Base-by-base conservation (phyloP, 2,888 invertebrate species). In the Hartigia nigra region DNA sequence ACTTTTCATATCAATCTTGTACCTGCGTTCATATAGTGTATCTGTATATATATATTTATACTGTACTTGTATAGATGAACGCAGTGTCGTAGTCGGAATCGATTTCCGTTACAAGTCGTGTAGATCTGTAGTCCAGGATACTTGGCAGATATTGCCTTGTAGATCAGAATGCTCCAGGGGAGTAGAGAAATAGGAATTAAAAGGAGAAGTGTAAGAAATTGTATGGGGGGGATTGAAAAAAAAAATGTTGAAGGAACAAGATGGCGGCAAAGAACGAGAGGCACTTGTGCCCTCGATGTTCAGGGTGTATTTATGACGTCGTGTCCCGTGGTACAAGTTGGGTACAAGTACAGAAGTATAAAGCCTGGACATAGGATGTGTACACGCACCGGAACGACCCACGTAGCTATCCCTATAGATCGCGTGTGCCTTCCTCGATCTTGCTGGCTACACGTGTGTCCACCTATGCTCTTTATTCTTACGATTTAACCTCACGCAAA, bases 271-370 rank as follows among this genome's bases (percentile, higher is more conserved):
- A 55, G 32, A 76, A 74, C 70, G 70, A 75, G 55, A 69, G 72
- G 79, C 79, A 83, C 82, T 82, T 79, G 82, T 76, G 83, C 79
- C 78, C 76, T 77, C 82, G 78, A 78, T 82, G 82, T 82, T 80
- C 82, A 39, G 77, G 39, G 78, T 74, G 80, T 85, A 86, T 86
- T 86, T 86, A 85, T 85, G 85, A 86, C 81, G 82, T 74, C 80
- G 76, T 76, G 81, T 80, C 80, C 80, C 12, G 55, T 78, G 35
- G 36, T 83, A 85, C 84, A 75, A 83, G 83, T 82, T 82, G 80
- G 79, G 74, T 81, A 80, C 82, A 81, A 75, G 79, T 80, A 79
- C 77, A 81, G 82, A 77, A 78, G 76, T 79, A 79, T 75, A 79
- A 79, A 80, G 76, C 74, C 55, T 35, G 32, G 74, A 36, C 32